Evolutionary conservation across 2,797 vertebrate species (phyloP).

Genomic region (Simalia tracyae): DNA sequence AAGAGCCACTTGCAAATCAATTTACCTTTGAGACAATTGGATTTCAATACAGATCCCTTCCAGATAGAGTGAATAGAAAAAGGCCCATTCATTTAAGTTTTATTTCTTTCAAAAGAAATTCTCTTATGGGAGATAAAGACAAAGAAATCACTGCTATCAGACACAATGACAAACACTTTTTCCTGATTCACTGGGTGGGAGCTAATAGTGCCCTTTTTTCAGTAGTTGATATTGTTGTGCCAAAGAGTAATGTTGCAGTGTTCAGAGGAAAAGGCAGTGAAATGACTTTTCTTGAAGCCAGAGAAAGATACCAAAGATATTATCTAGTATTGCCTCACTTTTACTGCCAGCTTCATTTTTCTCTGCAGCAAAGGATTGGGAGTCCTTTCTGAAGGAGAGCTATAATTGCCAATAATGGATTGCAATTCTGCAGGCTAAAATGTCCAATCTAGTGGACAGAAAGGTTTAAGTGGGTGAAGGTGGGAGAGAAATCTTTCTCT

Average conservation of each 20-base stretch:
- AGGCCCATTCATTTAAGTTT: background rate
- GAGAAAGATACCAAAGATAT: constrained; percentile 62
- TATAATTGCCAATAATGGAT: constrained; percentile 50
- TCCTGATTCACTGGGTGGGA: constrained; percentile 41
- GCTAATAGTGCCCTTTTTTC: constrained; percentile 53
- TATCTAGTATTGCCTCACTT: constrained; percentile 47
- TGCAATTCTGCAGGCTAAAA: constrained; percentile 26
- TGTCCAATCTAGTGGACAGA: constrained; percentile 45
- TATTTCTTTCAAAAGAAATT: background rate
- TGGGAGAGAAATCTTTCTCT: constrained; percentile 16
- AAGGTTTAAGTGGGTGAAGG: background rate
- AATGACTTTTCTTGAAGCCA: constrained; percentile 63
- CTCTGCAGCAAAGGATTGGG: constrained; percentile 42
- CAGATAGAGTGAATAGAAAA: background rate
- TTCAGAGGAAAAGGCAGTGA: constrained; percentile 54
- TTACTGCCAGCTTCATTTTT: constrained; percentile 59
- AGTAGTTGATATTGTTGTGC: constrained; percentile 49
- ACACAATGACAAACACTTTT: constrained; percentile 35
- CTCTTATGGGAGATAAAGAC: constrained; percentile 19
- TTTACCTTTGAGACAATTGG: background rate
- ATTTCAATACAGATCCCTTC: background rate
- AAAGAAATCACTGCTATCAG: constrained; percentile 32
- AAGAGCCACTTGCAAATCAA: background rate
- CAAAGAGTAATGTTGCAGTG: constrained; percentile 45
- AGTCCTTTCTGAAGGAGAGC: constrained; percentile 52